Evolutionary conservation across 64 coral and sea anemone genomes (phyloP).

Genomic region (Porites lutea): DNA sequence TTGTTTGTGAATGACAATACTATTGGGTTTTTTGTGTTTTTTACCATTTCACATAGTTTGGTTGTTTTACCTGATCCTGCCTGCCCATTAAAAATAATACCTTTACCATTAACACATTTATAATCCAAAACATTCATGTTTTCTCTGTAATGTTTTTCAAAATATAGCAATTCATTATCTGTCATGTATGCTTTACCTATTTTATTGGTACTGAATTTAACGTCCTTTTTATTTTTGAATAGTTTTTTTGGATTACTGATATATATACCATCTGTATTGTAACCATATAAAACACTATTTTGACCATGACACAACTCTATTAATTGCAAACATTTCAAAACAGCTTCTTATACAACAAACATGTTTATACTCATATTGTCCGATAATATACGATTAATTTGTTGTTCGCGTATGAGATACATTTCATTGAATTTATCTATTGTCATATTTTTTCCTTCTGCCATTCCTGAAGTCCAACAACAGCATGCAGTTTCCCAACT

Average conservation of each 20-base stretch:
- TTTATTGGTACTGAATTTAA: too few species aligned
- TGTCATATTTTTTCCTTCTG: slow-evolving; percentile 20
- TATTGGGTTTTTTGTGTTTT: neutral
- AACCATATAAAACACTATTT: too few species aligned
- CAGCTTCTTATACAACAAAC: slow-evolving; percentile 34
- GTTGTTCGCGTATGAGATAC: neutral
- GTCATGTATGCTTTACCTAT: neutral
- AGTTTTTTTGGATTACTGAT: too few species aligned
- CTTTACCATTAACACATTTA: neutral
- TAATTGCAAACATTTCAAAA: slow-evolving; percentile 9
- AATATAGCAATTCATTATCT: slow-evolving; percentile 1
- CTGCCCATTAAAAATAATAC: neutral
- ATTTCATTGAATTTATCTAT: neutral
- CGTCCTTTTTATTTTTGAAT: too few species aligned
- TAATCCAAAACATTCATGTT: neutral
- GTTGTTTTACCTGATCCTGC: slow-evolving; percentile 22
- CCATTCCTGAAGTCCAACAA: slow-evolving; percentile 19
- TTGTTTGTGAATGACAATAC: too few species aligned
- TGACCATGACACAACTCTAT: neutral
- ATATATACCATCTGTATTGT: too few species aligned
- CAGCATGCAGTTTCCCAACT: slow-evolving; percentile 10
- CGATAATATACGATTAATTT: neutral
- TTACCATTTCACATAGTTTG: slow-evolving; percentile 27
- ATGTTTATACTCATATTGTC: slow-evolving; percentile 40
- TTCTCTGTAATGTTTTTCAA: slow-evolving; percentile 50